A percentile compares a stretch with the other conserved stretches of the same genome.
Evolutionary conservation across 2,113 vertebrate genomes (phyloP).

Genomic region (Hemicordylus capensis): DNA sequence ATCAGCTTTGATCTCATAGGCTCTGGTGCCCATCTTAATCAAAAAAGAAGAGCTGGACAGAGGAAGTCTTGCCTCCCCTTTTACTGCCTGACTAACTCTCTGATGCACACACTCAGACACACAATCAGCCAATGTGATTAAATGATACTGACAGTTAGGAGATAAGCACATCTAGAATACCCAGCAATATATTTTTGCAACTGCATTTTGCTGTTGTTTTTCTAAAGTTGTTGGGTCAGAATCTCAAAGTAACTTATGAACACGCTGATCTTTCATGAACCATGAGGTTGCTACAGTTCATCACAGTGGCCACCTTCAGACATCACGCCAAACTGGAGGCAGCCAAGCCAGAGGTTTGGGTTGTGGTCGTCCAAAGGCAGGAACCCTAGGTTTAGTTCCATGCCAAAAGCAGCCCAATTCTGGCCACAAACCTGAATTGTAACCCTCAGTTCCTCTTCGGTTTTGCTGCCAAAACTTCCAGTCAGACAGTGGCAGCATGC

Average conservation of each 20-base stretch:
- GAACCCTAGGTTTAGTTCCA: too few relatives aligned
- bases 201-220: rapidly evolving
- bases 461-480: too few relatives aligned
- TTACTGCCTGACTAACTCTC: background rate
- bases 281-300: background rate
- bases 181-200: background rate
- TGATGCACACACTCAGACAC: background rate
- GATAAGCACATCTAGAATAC: background rate
- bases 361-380: too few relatives aligned
- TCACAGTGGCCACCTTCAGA: background rate
- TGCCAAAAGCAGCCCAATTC: too few relatives aligned
- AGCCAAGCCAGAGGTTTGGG: too few relatives aligned
- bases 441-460: too few relatives aligned
- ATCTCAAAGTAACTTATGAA: rapidly evolving
- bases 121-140: background rate
- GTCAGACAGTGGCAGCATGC: too few relatives aligned
- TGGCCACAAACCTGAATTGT: too few relatives aligned
- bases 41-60: background rate
- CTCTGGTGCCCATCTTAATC: background rate
- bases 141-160: background rate
- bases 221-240: rapidly evolving
- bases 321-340: too few relatives aligned
- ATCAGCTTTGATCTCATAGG: background rate
- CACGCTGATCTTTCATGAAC: background rate
- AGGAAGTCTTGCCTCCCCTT: background rate